phyloP scores from a whole-genome alignment of 2,888 invertebrate genomes.

The Cheilosia urbana region DNA sequence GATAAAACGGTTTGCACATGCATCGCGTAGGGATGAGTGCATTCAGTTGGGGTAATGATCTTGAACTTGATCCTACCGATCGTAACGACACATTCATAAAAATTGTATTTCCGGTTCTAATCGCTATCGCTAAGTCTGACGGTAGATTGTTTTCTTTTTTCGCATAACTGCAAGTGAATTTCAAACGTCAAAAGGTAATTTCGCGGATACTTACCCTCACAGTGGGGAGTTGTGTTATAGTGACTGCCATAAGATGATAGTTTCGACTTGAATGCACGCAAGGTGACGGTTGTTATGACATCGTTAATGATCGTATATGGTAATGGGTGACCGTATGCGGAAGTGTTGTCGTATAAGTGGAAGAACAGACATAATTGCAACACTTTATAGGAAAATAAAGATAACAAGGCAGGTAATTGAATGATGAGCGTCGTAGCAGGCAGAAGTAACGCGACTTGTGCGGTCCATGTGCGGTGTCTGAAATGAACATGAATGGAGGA shows the following conservation, averaged over 20 bases:
- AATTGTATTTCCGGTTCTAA: conserved; percentile 3
- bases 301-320: conserved; percentile 3
- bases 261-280: conserved; percentile 6
- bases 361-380: conserved; percentile 3
- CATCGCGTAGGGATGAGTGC: no score
- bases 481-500: background rate
- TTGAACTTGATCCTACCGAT: background rate
- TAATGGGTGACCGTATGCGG: conserved; percentile 12
- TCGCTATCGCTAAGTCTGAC: background rate
- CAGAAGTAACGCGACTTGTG: background rate
- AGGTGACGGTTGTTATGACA: conserved; percentile 20
- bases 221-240: background rate
- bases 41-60: background rate
- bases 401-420: background rate
- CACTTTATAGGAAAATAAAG: background rate
- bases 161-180: background rate
- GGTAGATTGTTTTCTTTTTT: background rate
- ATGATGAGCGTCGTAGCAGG: background rate
- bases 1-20: background rate
- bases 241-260: background rate
- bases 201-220: conserved; percentile 10
- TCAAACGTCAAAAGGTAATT: conserved; percentile 2
- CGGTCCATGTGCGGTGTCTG: background rate
- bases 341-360: background rate
- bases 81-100: background rate